Base-by-base conservation (phyloP, 2,888 invertebrate species). In the Cyrtodaria siliqua region DNA sequence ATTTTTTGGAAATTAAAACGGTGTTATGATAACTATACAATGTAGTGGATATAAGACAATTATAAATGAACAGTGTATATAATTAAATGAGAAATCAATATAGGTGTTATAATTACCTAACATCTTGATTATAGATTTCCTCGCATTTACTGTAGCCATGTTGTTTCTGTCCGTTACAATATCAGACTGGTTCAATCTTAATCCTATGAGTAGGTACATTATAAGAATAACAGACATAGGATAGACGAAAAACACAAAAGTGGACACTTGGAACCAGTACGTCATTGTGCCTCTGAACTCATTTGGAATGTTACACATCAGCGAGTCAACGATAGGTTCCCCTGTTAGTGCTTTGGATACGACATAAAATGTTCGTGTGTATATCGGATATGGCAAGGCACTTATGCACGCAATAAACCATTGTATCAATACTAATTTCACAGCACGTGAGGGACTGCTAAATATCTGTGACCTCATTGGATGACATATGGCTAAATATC, bases 401-500 rank as follows among this genome's bases (percentile, higher is more conserved):
- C n/a, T n/a, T n/a, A n/a, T n/a, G n/a, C n/a, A n/a, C n/a, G n/a
- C n/a, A n/a, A n/a, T n/a, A n/a, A n/a, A n/a, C n/a, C n/a, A n/a
- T n/a, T n/a, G n/a, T n/a, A n/a, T n/a, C n/a, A 80, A 94, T 57
- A 98, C 96, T 79, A 97, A 96, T 78, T 96, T 95, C 38, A 96
- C 93, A 1, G 97, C 97, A n/a, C 97, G 94, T 57, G 96, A 95
- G 33, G 97, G 95, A 1, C 96, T 96, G 0, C 96, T 96, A 95
- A 97, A 96, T 42, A 96, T 95, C 93, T 97, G 96, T 75, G 96
- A 94, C 90, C 96, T 95, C 47, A 98, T 93, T 0, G 98, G 97
- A 92, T 97, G 96, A 91, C 98, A 98, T 89, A 98, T 97, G 38
- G 97, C 97, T 83, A 97, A 94, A 94, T 97, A 94, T 50, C 98